Percentiles rank a stretch among this genome's conserved stretches.
These are phyloP conservation scores for Oceanodroma tethys DNA, from an alignment of 2,113 vertebrate genomes.

Conservation along the genomic window DNA sequence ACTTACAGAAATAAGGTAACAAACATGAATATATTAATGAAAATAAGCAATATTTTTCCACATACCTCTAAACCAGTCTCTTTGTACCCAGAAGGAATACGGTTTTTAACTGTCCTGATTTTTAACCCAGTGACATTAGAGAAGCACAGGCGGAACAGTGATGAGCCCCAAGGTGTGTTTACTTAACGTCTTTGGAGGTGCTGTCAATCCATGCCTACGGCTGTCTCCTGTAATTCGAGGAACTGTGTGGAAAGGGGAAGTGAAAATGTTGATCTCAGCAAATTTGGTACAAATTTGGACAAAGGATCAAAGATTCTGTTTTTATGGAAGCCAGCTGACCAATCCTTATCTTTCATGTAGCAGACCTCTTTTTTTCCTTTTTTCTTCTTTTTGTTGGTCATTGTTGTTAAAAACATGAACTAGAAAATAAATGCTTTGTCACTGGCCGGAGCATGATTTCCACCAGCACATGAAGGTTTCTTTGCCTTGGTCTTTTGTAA, in stretches of 20 bases:
- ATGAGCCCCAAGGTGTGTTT: neutral
- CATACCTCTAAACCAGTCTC: neutral
- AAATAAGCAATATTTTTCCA: neutral
- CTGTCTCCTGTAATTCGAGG: neutral
- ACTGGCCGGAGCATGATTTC: neutral
- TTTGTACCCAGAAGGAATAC: neutral
- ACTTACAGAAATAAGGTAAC: neutral
- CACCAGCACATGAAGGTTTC: neutral
- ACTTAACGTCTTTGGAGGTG: neutral
- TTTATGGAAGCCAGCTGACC: neutral
- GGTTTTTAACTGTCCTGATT: neutral
- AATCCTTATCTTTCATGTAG: neutral
- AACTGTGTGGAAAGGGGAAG: neutral
- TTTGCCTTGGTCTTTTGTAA: conserved; percentile 1
- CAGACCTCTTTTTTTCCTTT: neutral
- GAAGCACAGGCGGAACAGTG: neutral
- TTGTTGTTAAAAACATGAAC: neutral
- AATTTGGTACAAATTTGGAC: neutral
- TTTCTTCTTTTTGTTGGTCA: no score
- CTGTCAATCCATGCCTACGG: neutral
- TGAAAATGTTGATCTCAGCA: neutral
- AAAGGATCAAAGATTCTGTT: neutral
- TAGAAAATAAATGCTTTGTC: neutral
- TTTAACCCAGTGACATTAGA: neutral
- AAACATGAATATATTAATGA: neutral